Evolutionary conservation across 2,888 invertebrate species (phyloP).

Genomic region (Himalopsyche kuldschensis): DNA sequence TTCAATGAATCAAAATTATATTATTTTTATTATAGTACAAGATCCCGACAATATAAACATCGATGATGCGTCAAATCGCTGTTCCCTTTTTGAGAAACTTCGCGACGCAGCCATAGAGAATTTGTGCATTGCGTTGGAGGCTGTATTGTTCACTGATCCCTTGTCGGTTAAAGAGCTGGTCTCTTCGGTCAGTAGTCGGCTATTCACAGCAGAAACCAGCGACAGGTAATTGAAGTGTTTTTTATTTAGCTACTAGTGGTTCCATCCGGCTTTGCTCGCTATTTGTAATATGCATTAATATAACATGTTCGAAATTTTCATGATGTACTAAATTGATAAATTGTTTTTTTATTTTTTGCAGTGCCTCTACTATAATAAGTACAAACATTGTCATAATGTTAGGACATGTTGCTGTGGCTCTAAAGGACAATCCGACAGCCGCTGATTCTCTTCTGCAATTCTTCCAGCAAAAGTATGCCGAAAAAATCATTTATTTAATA

Average conservation of each 20-base stretch:
- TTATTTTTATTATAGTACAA: conserved; percentile 54
- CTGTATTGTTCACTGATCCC: conserved; percentile 85
- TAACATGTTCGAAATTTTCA: too few species aligned
- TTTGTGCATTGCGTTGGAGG: conserved; percentile 88
- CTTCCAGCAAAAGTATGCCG: conserved; percentile 79
- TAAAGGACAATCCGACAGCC: conserved; percentile 91
- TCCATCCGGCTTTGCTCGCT: too few species aligned
- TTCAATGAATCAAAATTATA: too few species aligned
- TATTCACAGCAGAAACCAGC: conserved; percentile 90
- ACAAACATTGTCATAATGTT: conserved; percentile 97
- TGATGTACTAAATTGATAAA: not conserved
- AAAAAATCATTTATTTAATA: not conserved
- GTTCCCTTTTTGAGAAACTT: conserved; percentile 84
- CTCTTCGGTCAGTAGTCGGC: conserved; percentile 91
- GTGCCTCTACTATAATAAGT: conserved; percentile 89
- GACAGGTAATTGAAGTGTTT: conserved; percentile 62
- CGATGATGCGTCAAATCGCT: conserved; percentile 49
- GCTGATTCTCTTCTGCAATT: conserved; percentile 95
- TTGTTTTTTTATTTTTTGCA: conserved; percentile 49
- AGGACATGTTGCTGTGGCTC: conserved; percentile 93
- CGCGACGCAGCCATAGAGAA: conserved; percentile 96
- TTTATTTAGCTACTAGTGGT: too few species aligned
- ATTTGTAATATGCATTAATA: too few species aligned
- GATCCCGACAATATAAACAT: conserved; percentile 53
- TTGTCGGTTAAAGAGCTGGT: conserved; percentile 95